Percentiles rank a stretch among this genome's conserved stretches.
Conservation (phyloP, 1,140 invertebrate genomes). For the Drosophila tristis region DNA sequence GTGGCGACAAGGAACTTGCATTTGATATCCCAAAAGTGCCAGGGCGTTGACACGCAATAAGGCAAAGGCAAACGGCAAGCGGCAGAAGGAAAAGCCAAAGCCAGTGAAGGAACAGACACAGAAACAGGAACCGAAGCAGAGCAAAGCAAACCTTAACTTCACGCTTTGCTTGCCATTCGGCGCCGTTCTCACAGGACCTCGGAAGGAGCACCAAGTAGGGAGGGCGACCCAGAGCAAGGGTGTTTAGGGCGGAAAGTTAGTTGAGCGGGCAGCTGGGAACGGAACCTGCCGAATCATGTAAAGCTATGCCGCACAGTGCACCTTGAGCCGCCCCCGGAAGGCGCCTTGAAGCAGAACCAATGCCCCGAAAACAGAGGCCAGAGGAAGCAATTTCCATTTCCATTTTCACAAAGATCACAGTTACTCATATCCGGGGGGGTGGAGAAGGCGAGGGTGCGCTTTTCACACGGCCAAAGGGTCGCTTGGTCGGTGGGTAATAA, state of each 20-base stretch:
- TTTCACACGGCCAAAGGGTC: conserved; percentile 65
- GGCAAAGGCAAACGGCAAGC: conserved; percentile 32
- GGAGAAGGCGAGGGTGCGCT: conserved; percentile 58
- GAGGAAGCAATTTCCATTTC: conserved; percentile 52
- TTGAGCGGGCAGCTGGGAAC: conserved; percentile 32
- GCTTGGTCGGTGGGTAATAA: conserved; percentile 61
- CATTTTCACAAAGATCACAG: conserved; percentile 37
- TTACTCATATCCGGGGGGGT: neutral
- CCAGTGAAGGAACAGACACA: neutral
- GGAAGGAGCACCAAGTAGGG: neutral
- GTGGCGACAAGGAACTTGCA: conserved; percentile 72
- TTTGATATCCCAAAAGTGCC: conserved; percentile 25
- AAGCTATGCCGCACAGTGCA: conserved; percentile 57
- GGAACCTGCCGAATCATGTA: conserved; percentile 56
- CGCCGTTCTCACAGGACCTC: conserved; percentile 45
- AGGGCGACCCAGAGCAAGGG: neutral
- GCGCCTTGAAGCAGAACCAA: conserved; percentile 74
- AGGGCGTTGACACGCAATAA: conserved; percentile 48
- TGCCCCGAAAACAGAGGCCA: conserved; percentile 4
- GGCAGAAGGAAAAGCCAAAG: neutral
- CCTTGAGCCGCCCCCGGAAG: conserved; percentile 28
- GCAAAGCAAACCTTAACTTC: conserved; percentile 29
- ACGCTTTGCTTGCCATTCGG: conserved; percentile 57
- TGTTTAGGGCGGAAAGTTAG: conserved; percentile 23
- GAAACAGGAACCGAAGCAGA: neutral